Base-by-base conservation (phyloP, 2,888 invertebrate genomes). In the Argynnis bischoffii region DNA sequence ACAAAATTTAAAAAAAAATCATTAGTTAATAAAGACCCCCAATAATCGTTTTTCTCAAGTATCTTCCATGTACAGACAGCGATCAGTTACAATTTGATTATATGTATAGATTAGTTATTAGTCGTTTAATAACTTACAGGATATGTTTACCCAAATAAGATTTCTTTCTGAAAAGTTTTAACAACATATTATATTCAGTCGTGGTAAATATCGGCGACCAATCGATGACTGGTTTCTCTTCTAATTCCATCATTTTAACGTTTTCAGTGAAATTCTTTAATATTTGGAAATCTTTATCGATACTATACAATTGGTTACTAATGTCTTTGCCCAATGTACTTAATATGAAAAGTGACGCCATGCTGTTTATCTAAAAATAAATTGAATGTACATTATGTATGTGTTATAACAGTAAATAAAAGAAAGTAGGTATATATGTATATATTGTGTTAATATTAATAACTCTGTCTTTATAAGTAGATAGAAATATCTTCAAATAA, bases 311-410 rank as follows among this genome's bases (percentile, higher is more conserved):
- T 63, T 86, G 83, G 2, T 78, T 78, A n/a, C 78, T 82, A 0
- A 84, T 86, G 66, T 91, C 90, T 68, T 86, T 89, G n/a, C 92
- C 92, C 0, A 93, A 70, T 0, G 91, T 90, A 71, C 92, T 88
- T 79, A 90, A 85, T 18, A 93, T 84, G 0, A 92, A 78, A 1
- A 93, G 77, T 0, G 90, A 88, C 0, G 93, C 92, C 85, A 93
- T 90, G 51, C 80, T 79, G 71, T 93, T 92, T 65, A 93, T 92
- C 93, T 93, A 75, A 14, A 79, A 81, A 57, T 5, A 53, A 69
- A 35, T 8, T 35, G 1, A 11, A 35, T 11, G 8, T 35, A 35
- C 35, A 35, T 18, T 35, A 35, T 11, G 11, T 11, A 11, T 35
- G 11, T 35, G 35, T 35, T 35, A 35, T 11, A 35, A 11, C 11